Percentiles rank a stretch among this genome's conserved stretches.
Evolutionary conservation across 2,113 vertebrate species (phyloP).

Genomic region (Melanostigma gelatinosum): DNA sequence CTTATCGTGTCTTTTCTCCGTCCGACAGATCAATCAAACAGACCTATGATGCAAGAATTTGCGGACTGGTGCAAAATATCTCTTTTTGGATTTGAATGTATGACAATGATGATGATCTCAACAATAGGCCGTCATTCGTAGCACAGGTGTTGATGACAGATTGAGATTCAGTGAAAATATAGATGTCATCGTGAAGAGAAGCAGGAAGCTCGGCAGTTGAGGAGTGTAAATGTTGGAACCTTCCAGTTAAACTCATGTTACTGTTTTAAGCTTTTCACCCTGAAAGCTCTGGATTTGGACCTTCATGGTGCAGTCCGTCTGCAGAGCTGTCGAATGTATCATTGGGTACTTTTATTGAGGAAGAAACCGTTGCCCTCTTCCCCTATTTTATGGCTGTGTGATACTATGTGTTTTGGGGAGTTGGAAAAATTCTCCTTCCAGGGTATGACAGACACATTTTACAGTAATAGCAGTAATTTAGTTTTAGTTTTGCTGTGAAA

Average conservation of each 20-base stretch:
- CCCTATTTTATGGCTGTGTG: not conserved
- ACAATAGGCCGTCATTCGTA: not conserved
- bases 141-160: not conserved
- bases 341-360: not conserved
- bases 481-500: not conserved
- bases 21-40: no score
- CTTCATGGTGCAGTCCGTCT: not conserved
- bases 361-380: not conserved
- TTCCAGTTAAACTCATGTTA: not conserved
- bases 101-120: not conserved
- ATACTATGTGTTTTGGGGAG: not conserved
- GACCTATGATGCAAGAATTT: not conserved
- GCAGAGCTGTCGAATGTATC: not conserved
- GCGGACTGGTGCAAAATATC: not conserved
- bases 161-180: not conserved
- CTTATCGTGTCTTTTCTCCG: not conserved
- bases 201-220: not conserved
- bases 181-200: not conserved
- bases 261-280: not conserved
- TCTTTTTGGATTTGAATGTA: not conserved
- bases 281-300: not conserved
- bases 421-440: not conserved
- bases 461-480: not conserved
- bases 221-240: not conserved
- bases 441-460: not conserved